Percentiles rank a stretch among this genome's conserved stretches.
phyloP scores from a whole-genome alignment of 2,888 invertebrate species.

The Stenichneumon culpator region DNA sequence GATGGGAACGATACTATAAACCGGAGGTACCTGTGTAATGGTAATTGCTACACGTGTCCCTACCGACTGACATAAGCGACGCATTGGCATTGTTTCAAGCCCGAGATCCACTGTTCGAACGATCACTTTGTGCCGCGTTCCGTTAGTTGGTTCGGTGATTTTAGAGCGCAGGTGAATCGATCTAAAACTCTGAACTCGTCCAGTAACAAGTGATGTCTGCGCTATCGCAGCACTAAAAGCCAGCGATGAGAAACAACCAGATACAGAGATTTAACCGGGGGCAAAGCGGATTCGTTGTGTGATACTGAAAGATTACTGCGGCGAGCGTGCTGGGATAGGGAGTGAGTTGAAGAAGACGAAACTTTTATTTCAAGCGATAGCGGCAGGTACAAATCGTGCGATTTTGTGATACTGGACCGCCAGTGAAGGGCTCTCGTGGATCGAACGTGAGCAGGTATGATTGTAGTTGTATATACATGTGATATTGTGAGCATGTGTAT shows the following conservation, averaged over 20 bases:
- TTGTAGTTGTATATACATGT: no score
- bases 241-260: constrained; percentile 1
- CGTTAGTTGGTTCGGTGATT: constrained; percentile 29
- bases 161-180: constrained; percentile 7
- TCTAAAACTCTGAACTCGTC: neutral
- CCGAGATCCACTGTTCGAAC: constrained; percentile 27
- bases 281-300: neutral
- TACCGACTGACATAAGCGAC: constrained; percentile 68
- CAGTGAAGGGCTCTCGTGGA: no score
- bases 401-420: no score
- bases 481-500: no score
- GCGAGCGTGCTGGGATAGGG: no score
- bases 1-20: constrained; percentile 44
- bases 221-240: neutral
- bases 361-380: no score
- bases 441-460: no score
- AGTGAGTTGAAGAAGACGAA: no score
- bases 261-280: neutral
- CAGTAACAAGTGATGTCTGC: neutral
- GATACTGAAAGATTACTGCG: no score
- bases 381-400: no score
- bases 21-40: constrained; percentile 75
- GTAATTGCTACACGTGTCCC: constrained; percentile 80
- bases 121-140: constrained; percentile 38
- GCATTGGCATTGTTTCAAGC: constrained; percentile 80